Base-by-base conservation (phyloP, 35 echinoderm and acorn worm genomes). In the Lytechinus variegatus region DNA sequence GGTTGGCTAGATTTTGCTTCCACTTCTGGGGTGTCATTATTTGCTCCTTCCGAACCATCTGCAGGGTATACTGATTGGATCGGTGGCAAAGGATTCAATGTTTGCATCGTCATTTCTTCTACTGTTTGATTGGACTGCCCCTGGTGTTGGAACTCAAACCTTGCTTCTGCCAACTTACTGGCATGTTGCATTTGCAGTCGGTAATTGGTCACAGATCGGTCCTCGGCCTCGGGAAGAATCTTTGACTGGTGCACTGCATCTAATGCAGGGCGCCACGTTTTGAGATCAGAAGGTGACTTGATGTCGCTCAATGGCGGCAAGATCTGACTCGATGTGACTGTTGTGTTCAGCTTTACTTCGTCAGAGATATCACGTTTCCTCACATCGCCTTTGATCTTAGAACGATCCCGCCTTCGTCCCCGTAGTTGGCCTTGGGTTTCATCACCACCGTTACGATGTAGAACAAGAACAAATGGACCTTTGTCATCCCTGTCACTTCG, bases 151-250 rank as follows among this genome's bases (percentile, higher is more conserved):
- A 96, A 95, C 92, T 96, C 96, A 54, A 94, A 95, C 9, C 96
- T 86, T 16, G 94, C 28, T 94, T 96, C 96, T 5, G 96, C 96
- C 21, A 96, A 56, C 61, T 86, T 95, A 16, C 61, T 89, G 28
- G 96, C 96, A 27, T 96, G 96, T 66, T 96, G 96, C 94, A 96
- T 57, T 52, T 96, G 96, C 28, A 96, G 87, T 29, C 94, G 87
- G 54, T 96, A 96, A 94, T 96, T 96, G 27, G 96, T 96, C 87
- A 96, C 96, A 6, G 94, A 95, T 10, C 96, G 94, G 87, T 96
- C 96, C 9, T 96, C 96, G 3, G 94, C 96, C 12, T 95, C 89
- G 12, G 94, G 66, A 29, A 89, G 92, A n/a, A 95, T 44, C 10
- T 53, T 54, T 52, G 94, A 44, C 29, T 92, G 28, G 19, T 89